A percentile compares a stretch with the other conserved stretches of the same genome.
These are phyloP conservation scores for Amphimallon solstitiale DNA, from an alignment of 2,888 invertebrate genomes.

Conservation along the genomic window DNA sequence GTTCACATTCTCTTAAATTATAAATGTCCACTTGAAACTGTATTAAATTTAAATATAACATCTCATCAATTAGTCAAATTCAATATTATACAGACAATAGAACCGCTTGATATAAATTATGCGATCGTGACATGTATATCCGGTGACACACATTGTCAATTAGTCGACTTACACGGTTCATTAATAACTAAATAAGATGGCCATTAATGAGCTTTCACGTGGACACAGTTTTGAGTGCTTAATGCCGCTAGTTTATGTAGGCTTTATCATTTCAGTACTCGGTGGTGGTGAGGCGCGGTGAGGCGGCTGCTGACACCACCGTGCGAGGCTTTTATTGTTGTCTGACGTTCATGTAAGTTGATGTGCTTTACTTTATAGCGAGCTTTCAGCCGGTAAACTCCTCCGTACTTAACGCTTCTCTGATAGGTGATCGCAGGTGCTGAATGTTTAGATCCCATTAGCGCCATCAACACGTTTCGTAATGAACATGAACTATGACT, in stretches of 20 bases:
- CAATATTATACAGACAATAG: too few species aligned
- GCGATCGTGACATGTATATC: slow-evolving; percentile 4
- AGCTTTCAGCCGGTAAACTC: slow-evolving; percentile 57
- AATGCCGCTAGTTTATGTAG: slow-evolving; percentile 51
- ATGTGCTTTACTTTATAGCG: slow-evolving; percentile 60
- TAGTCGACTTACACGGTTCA: slow-evolving; percentile 42
- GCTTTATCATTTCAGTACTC: slow-evolving; percentile 45
- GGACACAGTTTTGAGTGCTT: slow-evolving; percentile 50
- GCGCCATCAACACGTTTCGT: slow-evolving; percentile 55
- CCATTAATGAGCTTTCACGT: slow-evolving; percentile 48
- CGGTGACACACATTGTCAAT: slow-evolving; percentile 37
- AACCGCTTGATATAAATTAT: background rate
- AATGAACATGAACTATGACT: slow-evolving; percentile 48
- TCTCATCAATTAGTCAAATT: too few species aligned
- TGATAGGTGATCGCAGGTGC: slow-evolving; percentile 61
- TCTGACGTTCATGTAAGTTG: slow-evolving; percentile 60
- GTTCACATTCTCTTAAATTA: too few species aligned
- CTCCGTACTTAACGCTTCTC: slow-evolving; percentile 56
- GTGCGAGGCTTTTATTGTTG: slow-evolving; percentile 53
- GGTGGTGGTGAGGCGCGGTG: slow-evolving; percentile 43
- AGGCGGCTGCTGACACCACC: slow-evolving; percentile 36
- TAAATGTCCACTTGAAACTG: too few species aligned
- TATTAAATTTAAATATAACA: too few species aligned
- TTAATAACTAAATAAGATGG: slow-evolving; percentile 48
- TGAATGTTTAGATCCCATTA: slow-evolving; percentile 60